Conservation (phyloP, 2,797 vertebrate species). For the Tachyglossus aculeatus region DNA sequence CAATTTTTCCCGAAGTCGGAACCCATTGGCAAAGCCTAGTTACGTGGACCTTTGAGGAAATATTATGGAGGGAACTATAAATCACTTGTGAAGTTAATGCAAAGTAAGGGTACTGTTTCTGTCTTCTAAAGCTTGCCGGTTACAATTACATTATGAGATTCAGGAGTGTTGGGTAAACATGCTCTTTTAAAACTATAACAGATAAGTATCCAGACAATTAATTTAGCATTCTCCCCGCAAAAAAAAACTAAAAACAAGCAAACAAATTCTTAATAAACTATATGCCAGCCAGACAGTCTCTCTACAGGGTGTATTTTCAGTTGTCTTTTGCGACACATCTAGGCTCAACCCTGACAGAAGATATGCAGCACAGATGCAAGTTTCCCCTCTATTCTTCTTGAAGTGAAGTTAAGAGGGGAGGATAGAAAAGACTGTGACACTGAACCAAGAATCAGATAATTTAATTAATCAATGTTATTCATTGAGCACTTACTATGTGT, state of each 20-base stretch:
- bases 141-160: slow-evolving; percentile 39
- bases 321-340: no score
- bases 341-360: background rate
- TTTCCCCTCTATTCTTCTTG: background rate
- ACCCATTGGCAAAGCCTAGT: slow-evolving; percentile 37
- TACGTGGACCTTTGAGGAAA: slow-evolving; percentile 29
- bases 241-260: no score
- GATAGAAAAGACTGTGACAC: no score
- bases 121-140: slow-evolving; percentile 1
- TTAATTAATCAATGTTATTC: no score
- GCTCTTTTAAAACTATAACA: slow-evolving; percentile 30
- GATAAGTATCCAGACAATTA: slow-evolving; percentile 44
- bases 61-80: slow-evolving; percentile 39
- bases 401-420: background rate
- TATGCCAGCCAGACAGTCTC: slow-evolving; percentile 9
- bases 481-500: no score
- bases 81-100: slow-evolving; percentile 30
- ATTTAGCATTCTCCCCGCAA: slow-evolving; percentile 46
- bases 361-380: background rate
- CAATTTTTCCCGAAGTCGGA: slow-evolving; percentile 36
- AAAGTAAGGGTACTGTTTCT: slow-evolving; percentile 9
- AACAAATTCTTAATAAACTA: slow-evolving; percentile 43
- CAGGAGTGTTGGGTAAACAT: slow-evolving; percentile 27
- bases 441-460: no score
- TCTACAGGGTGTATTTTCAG: no score